Conservation (phyloP, 2,888 invertebrate species). For the Spialia ferax region DNA sequence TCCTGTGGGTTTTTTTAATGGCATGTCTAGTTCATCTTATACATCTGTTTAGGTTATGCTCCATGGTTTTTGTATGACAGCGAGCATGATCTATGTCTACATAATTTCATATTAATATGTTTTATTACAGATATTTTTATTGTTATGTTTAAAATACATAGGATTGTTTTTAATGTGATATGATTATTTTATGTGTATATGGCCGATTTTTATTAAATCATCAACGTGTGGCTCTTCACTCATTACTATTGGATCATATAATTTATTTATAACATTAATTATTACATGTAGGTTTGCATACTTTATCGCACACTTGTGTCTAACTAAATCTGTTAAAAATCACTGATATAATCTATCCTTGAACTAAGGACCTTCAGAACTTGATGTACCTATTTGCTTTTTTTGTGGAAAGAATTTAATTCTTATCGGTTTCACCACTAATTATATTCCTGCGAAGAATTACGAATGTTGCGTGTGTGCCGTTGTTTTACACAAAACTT, state of each 20-base stretch:
- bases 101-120: conserved; percentile 27
- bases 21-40: conserved; percentile 59
- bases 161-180: conserved; percentile 36
- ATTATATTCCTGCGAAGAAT: not conserved
- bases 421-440: conserved; percentile 27
- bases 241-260: conserved; percentile 55
- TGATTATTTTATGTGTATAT: conserved; percentile 55
- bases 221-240: conserved; percentile 77
- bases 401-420: conserved; percentile 3
- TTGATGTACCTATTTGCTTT: not conserved
- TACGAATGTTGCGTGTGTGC: conserved; percentile 19
- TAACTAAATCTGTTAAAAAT: conserved; percentile 13
- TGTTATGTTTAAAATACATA: conserved; percentile 49
- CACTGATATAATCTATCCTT: not conserved
- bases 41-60: conserved; percentile 58
- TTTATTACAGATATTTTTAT: conserved; percentile 38
- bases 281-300: conserved; percentile 2
- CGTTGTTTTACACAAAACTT: not conserved
- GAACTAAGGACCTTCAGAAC: not conserved
- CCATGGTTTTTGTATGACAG: conserved; percentile 52
- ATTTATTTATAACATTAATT: conserved; percentile 12
- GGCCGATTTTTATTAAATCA: conserved; percentile 55
- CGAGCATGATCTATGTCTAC: conserved; percentile 46
- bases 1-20: conserved; percentile 87
- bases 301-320: conserved; percentile 20